Base-by-base conservation (phyloP, 1,140 invertebrate genomes). In the Trichonephila clavata region DNA sequence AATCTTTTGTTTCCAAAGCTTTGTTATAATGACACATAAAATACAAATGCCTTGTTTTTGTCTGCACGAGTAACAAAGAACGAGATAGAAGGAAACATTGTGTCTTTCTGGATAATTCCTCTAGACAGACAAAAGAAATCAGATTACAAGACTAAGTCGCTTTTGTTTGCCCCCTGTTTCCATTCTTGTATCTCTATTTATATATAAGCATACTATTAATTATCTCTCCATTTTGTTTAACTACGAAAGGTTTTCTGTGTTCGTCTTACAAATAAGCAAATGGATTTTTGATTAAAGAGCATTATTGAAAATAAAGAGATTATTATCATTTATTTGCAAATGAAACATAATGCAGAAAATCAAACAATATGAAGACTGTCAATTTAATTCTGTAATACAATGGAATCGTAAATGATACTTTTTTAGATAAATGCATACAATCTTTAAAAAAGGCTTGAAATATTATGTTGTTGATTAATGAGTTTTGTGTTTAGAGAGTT, bases 71-170 rank as follows among this genome's bases (percentile, higher is more conserved):
- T 8, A 83, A 50, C 39, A 83, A 71, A 71, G 68, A 71, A 32
- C n/a, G n/a, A 71, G 68, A 71, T 71, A 16, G 24, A 24, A 71
- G 10, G 68, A 57, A 83, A 83, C 80, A 43, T 57, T 50, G 50
- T 83, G 80, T 50, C 43, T 83, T 57, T 57, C 50, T 10, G 18
- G 80, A 43, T 83, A 57, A 83, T 83, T 83, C 50, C 43, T 57
- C 50, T 43, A 32, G 14, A 71, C 80, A 83, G 80, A 83, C n/a
- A 57, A 83, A 83, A 83, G 80, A 83, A 57, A 83, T 83, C 80
- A n/a, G 39, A 83, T 83, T 83, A 57, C 39, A 14, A 27, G 71
- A 77, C 71, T 77, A 27, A 27, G 24, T 83, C 80, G 39, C n/a
- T 57, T 83, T 83, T 83, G 50, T 83, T 83, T 83, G 80, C 39